Evolutionary conservation across 2,113 vertebrate species (phyloP), one percentile per base, ranked within the genome.

Genomic region (Romanogobio albipinnatus): DNA sequence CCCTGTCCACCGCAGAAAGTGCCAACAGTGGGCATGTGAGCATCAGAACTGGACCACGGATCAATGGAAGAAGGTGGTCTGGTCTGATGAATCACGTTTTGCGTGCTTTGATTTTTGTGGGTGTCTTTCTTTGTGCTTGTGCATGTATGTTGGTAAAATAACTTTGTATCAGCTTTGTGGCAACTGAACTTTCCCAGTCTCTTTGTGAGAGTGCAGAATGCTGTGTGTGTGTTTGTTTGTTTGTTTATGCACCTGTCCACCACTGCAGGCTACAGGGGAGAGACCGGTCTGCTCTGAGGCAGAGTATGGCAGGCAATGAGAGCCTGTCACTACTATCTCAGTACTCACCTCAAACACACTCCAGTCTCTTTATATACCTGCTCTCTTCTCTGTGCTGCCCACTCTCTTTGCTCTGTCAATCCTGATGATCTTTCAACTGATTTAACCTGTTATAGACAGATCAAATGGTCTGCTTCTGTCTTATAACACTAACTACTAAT

Each of bases 201-300:
- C 71, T 77, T 24, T 84, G 85, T 87, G 86, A 79, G 75, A 91
- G 86, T 71, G 83, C 88, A 84, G 87, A 53, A 66, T 84, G 85
- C 74, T 22, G 76, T 68, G 64, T 79, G 74, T 76, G 49, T 82
- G 61, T 39, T 47, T 64, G 71, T 79, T 17, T 73, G 74, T 62
- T 43, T 58, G 62, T 81, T 77, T 86, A 62, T 85, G 83, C 76
- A 24, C 84, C 83, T 82, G 76, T 82, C 70, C 78, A 66, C 64
- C 22, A 80, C 47, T 73, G 47, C 45, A 59, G 71, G 83, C 66
- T 81, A 82, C 76, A 59, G 79, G 19, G 87, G 82, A 76, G 82
- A 22, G 62, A 71, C n/a, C 10, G n/a, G 75, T 70, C 51, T 49
- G n/a, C 74, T 39, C 82, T 56, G 39, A 81, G 75, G 78, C 51